phyloP scores from a whole-genome alignment of 1,140 invertebrate genomes.

The Triops cancriformis region DNA sequence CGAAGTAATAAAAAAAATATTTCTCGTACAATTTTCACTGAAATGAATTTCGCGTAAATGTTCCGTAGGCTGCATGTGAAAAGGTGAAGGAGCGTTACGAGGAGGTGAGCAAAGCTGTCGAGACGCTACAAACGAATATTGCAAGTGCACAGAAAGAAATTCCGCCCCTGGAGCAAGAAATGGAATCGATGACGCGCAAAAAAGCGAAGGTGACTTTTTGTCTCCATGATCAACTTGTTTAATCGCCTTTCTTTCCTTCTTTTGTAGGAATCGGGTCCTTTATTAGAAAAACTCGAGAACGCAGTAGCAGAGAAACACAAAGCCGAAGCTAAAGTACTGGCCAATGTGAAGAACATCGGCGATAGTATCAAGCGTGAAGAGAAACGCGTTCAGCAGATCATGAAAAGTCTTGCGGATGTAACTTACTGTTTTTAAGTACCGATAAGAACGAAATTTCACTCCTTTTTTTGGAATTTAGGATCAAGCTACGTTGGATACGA shows the following conservation, averaged over 20 bases:
- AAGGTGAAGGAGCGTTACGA: slow-evolving; percentile 45
- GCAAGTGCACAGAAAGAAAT: slow-evolving; percentile 40
- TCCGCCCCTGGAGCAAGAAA: slow-evolving; percentile 39
- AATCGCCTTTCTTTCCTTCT: background rate
- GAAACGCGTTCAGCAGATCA: slow-evolving; percentile 58
- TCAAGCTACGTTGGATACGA: slow-evolving; percentile 51
- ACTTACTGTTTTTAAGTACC: slow-evolving; percentile 13
- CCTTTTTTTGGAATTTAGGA: slow-evolving; percentile 45
- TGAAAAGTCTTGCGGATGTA: slow-evolving; percentile 56
- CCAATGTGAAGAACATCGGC: slow-evolving; percentile 56
- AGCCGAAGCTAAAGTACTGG: slow-evolving; percentile 55
- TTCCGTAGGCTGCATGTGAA: slow-evolving; percentile 37
- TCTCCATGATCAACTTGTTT: slow-evolving; percentile 39
- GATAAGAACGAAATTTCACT: slow-evolving; percentile 16
- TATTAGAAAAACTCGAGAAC: slow-evolving; percentile 55
- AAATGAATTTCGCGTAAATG: slow-evolving; percentile 30
- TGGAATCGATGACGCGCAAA: slow-evolving; percentile 42
- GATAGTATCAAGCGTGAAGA: slow-evolving; percentile 60
- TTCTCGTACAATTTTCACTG: too few relatives aligned
- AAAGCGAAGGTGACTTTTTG: slow-evolving; percentile 42
- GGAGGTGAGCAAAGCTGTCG: slow-evolving; percentile 32
- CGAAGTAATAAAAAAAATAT: slow-evolving; percentile 39
- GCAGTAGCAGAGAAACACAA: slow-evolving; percentile 57
- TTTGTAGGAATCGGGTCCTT: slow-evolving; percentile 54
- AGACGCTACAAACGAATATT: slow-evolving; percentile 30